Conservation (phyloP, 2,888 invertebrate species). For the Polyploca ridens region DNA sequence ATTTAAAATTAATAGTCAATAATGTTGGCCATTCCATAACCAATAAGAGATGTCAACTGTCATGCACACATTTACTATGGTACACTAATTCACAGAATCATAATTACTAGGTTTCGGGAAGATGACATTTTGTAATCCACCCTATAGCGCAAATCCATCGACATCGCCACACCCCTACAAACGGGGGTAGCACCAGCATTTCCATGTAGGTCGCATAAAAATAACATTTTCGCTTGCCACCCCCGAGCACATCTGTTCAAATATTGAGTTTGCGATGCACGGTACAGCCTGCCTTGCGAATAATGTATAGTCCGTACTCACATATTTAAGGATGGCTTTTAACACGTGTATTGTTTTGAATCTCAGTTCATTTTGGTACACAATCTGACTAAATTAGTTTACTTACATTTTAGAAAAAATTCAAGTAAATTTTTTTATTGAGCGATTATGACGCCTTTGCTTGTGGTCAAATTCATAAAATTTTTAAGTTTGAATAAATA, state of each 20-base stretch:
- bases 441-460: too few species aligned
- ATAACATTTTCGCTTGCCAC: conserved; percentile 75
- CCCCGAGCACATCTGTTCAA: conserved; percentile 76
- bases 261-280: conserved; percentile 69
- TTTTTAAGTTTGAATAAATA: too few species aligned
- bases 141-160: conserved; percentile 23
- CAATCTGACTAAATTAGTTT: not conserved
- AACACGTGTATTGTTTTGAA: conserved; percentile 4
- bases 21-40: too few species aligned
- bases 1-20: too few species aligned
- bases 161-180: conserved; percentile 44
- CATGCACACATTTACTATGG: too few species aligned
- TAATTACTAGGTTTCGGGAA: too few species aligned
- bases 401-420: not conserved
- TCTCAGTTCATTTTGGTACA: not conserved
- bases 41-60: too few species aligned
- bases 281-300: conserved; percentile 11
- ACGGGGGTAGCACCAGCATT: conserved; percentile 61
- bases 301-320: conserved; percentile 2
- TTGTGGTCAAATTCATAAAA: too few species aligned
- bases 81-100: too few species aligned
- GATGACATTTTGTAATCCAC: not conserved
- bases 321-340: conserved; percentile 4
- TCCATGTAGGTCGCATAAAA: conserved; percentile 80
- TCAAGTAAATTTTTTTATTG: not conserved